Percentiles rank a stretch among this genome's conserved stretches.
Conservation (phyloP, 2,113 vertebrate species). For the Amazona vittata region DNA sequence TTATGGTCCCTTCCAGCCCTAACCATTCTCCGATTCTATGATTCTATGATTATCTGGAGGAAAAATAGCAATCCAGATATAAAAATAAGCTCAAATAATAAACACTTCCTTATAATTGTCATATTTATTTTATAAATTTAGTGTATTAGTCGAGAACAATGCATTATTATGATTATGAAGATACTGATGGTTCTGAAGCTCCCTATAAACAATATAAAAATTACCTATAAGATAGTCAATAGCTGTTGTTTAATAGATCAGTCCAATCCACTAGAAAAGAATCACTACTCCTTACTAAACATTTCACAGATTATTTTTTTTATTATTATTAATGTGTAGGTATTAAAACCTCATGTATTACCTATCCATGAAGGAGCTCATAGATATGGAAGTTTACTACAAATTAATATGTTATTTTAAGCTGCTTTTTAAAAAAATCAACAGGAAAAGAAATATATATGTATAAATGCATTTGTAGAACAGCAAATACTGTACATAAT, state of each 20-base stretch:
- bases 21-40: neutral
- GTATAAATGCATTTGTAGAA: neutral
- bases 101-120: neutral
- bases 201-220: neutral
- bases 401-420: neutral
- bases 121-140: neutral
- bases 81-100: neutral
- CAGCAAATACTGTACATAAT: neutral
- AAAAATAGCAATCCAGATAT: neutral
- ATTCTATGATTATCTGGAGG: neutral
- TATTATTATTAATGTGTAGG: neutral
- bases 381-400: neutral
- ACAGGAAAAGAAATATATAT: neutral
- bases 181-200: neutral
- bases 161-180: neutral
- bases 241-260: neutral
- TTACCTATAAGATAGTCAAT: rapidly evolving
- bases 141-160: neutral
- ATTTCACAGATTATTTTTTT: neutral
- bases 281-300: neutral
- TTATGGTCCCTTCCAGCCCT: neutral
- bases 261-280: neutral
- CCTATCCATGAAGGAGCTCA: neutral
- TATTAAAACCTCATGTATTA: neutral
- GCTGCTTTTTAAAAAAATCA: neutral